Percentiles rank a stretch among this genome's conserved stretches.
Conservation (phyloP, 2,888 invertebrate genomes). For the Dicycla oo region DNA sequence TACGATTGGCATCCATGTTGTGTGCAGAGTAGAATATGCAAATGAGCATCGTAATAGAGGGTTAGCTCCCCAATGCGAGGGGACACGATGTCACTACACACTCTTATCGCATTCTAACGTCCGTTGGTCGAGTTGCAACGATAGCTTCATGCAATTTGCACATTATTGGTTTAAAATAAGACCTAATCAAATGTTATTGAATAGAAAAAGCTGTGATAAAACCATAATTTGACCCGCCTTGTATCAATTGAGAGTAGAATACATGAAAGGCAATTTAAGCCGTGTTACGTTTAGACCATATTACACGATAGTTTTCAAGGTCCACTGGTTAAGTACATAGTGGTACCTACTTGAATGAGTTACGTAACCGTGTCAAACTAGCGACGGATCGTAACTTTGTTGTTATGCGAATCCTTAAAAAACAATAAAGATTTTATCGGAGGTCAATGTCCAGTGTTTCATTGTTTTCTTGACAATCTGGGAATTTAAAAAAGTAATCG, state of each 20-base stretch:
- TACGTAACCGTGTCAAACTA: slow-evolving; percentile 50
- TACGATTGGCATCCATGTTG: slow-evolving; percentile 42
- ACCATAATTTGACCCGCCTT: slow-evolving; percentile 2
- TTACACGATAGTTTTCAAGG: slow-evolving; percentile 45
- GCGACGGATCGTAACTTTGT: slow-evolving; percentile 18
- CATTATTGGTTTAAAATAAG: background rate
- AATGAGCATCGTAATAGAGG: slow-evolving; percentile 41
- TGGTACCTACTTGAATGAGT: slow-evolving; percentile 55
- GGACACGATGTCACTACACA: slow-evolving; percentile 20
- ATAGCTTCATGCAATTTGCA: slow-evolving; percentile 16
- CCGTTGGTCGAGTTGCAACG: slow-evolving; percentile 21
- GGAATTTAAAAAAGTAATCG: slow-evolving; percentile 11
- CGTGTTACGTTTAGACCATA: slow-evolving; percentile 37
- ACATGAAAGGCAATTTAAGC: slow-evolving; percentile 24
- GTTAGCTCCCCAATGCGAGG: slow-evolving; percentile 29
- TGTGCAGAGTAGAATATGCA: slow-evolving; percentile 44
- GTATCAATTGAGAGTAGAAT: slow-evolving; percentile 14
- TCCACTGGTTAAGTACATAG: slow-evolving; percentile 37
- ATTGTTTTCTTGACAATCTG: slow-evolving; percentile 32
- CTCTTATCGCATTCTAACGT: slow-evolving; percentile 37
- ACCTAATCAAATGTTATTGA: background rate
- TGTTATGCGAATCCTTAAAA: slow-evolving; percentile 42
- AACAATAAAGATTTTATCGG: slow-evolving; percentile 33
- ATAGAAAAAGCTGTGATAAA: background rate
- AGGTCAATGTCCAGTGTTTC: slow-evolving; percentile 46